phyloP scores from a whole-genome alignment of 92 coral and sea anemone species.

The Siderastrea radians region DNA sequence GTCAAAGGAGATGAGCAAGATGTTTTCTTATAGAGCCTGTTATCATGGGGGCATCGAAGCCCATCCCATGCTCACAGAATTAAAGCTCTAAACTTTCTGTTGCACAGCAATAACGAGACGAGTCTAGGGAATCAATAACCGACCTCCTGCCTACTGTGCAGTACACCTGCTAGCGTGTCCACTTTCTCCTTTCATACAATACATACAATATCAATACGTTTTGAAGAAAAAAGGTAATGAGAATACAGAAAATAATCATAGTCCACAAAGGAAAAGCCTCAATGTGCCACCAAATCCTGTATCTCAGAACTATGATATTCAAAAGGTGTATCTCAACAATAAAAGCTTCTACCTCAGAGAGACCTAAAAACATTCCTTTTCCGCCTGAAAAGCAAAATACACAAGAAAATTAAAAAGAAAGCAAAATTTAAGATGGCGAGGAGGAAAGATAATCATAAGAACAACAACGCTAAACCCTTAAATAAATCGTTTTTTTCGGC shows the following conservation, averaged over 20 bases:
- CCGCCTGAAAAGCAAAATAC: constrained; percentile 48
- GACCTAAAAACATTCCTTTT: constrained; percentile 59
- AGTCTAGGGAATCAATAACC: constrained; percentile 30
- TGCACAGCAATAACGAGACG: constrained; percentile 75
- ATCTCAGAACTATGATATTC: background rate
- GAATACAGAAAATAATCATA: too few relatives aligned
- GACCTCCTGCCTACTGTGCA: constrained; percentile 81
- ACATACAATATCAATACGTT: background rate
- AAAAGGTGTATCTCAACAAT: too few relatives aligned
- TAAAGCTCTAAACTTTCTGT: constrained; percentile 41
- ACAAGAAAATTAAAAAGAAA: background rate
- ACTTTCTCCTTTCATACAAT: background rate
- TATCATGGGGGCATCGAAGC: background rate
- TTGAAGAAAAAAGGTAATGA: background rate
- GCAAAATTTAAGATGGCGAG: background rate
- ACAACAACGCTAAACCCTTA: background rate
- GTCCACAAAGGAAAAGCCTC: background rate
- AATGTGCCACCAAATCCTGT: background rate
- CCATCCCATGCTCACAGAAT: constrained; percentile 12
- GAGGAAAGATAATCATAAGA: background rate
- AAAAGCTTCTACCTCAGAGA: constrained; percentile 54
- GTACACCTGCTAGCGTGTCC: background rate
- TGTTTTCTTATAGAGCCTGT: constrained; percentile 27
- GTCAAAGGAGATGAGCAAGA: too few relatives aligned
- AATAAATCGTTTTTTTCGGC: background rate